A percentile compares a stretch with the other conserved stretches of the same genome.
Conservation (phyloP, 2,888 invertebrate species). For the Orthonychiurus folsomi region DNA sequence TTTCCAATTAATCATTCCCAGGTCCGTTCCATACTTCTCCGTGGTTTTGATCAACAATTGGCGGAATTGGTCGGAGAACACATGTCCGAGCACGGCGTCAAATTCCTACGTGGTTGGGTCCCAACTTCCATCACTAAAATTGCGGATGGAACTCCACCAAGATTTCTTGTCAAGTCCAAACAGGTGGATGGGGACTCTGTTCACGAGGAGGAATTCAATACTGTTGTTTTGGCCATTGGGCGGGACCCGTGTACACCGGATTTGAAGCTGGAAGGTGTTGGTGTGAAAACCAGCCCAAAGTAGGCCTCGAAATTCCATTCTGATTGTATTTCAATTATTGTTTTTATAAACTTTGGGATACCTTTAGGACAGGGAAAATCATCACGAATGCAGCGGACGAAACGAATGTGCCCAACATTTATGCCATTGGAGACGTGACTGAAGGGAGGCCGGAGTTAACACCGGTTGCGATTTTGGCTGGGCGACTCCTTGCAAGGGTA, state of each 20-base stretch:
- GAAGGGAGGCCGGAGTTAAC: slow-evolving; percentile 77
- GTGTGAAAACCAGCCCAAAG: slow-evolving; percentile 42
- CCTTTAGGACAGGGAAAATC: slow-evolving; percentile 60
- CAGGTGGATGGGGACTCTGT: slow-evolving; percentile 30
- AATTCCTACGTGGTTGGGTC: slow-evolving; percentile 62
- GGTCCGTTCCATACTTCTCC: slow-evolving; percentile 70
- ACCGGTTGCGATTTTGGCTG: slow-evolving; percentile 74
- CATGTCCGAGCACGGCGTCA: slow-evolving; percentile 70
- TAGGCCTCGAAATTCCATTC: slow-evolving; percentile 8
- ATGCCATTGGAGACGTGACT: slow-evolving; percentile 79
- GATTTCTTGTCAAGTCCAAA: slow-evolving; percentile 53
- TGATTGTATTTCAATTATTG: background rate
- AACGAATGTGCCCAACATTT: slow-evolving; percentile 77
- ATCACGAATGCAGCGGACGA: slow-evolving; percentile 63
- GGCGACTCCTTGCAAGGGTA: slow-evolving; percentile 47
- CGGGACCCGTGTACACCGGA: slow-evolving; percentile 58
- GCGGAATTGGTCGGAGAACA: slow-evolving; percentile 66
- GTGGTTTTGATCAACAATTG: slow-evolving; percentile 93
- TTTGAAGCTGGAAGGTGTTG: slow-evolving; percentile 47
- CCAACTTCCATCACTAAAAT: slow-evolving; percentile 57
- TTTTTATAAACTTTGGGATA: too few species aligned
- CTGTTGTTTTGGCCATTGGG: slow-evolving; percentile 77
- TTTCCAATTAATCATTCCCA: slow-evolving; percentile 8
- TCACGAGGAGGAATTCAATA: slow-evolving; percentile 62
- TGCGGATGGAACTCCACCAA: slow-evolving; percentile 63